Evolutionary conservation across 2,113 vertebrate genomes (phyloP).

Genomic region (Alligator sinensis): DNA sequence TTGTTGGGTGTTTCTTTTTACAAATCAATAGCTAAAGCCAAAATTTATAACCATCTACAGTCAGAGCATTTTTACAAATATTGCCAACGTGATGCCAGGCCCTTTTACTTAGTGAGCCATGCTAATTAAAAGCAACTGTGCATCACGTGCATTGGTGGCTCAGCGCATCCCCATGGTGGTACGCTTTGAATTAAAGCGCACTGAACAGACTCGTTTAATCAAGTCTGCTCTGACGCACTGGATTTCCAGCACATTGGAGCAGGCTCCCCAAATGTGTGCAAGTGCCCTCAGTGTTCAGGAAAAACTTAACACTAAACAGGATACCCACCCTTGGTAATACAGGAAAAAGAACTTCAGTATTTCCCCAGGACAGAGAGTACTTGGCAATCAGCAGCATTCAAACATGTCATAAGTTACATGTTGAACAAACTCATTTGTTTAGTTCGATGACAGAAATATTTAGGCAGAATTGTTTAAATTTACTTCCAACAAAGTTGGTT

Average conservation of each 20-base stretch:
- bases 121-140: too few relatives aligned
- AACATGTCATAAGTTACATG: not conserved
- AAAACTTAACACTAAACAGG: not conserved
- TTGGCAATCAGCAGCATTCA: too few relatives aligned
- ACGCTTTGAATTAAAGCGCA: too few relatives aligned
- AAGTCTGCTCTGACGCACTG: too few relatives aligned
- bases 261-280: not conserved
- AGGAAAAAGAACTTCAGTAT: not conserved
- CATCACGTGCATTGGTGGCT: too few relatives aligned
- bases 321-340: not conserved
- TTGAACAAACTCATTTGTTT: fast-evolving
- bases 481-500: not conserved
- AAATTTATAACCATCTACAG: not conserved
- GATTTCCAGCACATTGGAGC: too few relatives aligned
- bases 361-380: not conserved
- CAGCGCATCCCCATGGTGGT: too few relatives aligned
- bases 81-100: too few relatives aligned
- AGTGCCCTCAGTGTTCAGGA: fast-evolving
- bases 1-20: not conserved
- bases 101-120: too few relatives aligned
- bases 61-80: too few relatives aligned
- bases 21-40: not conserved
- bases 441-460: not conserved
- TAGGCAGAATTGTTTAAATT: not conserved
- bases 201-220: too few relatives aligned